phyloP scores from a whole-genome alignment of 2,113 vertebrate genomes.

The Enhydra lutris region DNA sequence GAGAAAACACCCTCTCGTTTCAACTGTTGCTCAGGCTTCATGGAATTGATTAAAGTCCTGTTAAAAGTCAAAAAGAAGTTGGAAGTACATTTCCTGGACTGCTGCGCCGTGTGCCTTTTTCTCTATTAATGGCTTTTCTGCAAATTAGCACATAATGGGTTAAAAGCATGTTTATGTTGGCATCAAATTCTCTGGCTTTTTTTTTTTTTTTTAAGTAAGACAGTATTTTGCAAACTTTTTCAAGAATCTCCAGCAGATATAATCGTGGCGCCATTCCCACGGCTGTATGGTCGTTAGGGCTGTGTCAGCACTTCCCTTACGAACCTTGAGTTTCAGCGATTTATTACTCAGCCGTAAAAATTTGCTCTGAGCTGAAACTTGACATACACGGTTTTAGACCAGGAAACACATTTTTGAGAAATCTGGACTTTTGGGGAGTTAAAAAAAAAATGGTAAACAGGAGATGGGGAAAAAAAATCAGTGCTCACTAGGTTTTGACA shows the following conservation, averaged over 20 bases:
- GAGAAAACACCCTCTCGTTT: constrained; percentile 54
- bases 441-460: background rate
- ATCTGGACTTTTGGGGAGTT: constrained; percentile 69
- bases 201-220: constrained; percentile 79
- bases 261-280: constrained; percentile 84
- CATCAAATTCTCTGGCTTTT: constrained; percentile 79
- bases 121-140: constrained; percentile 83
- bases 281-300: constrained; percentile 79
- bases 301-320: constrained; percentile 86
- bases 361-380: constrained; percentile 85
- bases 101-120: constrained; percentile 62
- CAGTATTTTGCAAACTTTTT: constrained; percentile 84
- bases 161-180: constrained; percentile 88
- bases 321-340: constrained; percentile 83
- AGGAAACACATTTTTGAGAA: constrained; percentile 80
- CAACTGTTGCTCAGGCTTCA: constrained; percentile 76
- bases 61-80: constrained; percentile 80
- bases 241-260: constrained; percentile 84
- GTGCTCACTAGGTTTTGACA: background rate
- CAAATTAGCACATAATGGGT: constrained; percentile 87
- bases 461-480: background rate
- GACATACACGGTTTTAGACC: constrained; percentile 76
- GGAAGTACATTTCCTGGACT: constrained; percentile 82
- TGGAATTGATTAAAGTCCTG: constrained; percentile 85
- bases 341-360: constrained; percentile 85